Percentiles rank a stretch among this genome's conserved stretches.
phyloP scores from a whole-genome alignment of 2,888 invertebrate species.

The Augiades crinisus region DNA sequence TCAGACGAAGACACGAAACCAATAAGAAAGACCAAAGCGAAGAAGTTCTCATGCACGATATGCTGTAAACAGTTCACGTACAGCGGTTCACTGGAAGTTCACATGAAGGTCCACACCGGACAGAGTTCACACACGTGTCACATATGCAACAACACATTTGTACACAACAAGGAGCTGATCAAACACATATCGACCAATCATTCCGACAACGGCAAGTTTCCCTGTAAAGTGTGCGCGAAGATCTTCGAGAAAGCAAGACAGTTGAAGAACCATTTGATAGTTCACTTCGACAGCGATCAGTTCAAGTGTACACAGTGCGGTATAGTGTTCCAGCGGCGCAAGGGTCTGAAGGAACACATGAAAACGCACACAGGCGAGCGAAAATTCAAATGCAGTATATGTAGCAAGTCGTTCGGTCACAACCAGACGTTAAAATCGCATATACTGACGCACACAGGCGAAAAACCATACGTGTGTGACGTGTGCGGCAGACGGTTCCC shows the following conservation, averaged over 20 bases:
- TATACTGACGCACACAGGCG: conserved; percentile 64
- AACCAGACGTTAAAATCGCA: conserved; percentile 69
- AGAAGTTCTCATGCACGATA: conserved; percentile 44
- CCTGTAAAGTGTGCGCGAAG: conserved; percentile 54
- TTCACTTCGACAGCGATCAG: conserved; percentile 52
- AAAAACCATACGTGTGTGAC: conserved; percentile 65
- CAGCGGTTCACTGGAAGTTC: conserved; percentile 51
- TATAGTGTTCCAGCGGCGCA: conserved; percentile 61
- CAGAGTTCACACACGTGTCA: conserved; percentile 56
- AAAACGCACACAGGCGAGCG: conserved; percentile 63
- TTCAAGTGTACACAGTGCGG: conserved; percentile 57
- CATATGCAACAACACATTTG: conserved; percentile 51
- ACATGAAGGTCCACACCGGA: conserved; percentile 49
- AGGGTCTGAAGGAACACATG: conserved; percentile 65
- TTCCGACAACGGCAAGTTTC: conserved; percentile 43
- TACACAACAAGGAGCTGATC: conserved; percentile 56
- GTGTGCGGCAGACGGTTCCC: conserved; percentile 63
- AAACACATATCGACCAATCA: conserved; percentile 54
- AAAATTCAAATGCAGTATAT: conserved; percentile 55
- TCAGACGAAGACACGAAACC: conserved; percentile 34
- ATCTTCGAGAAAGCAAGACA: conserved; percentile 50
- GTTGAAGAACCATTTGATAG: conserved; percentile 53
- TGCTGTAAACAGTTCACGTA: conserved; percentile 51
- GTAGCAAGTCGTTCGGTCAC: conserved; percentile 59
- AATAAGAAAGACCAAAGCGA: conserved; percentile 30